A percentile compares a stretch with the other conserved stretches of the same genome.
Evolutionary conservation across 1,140 invertebrate species (phyloP).

Genomic region (Campoletis sonorensis): DNA sequence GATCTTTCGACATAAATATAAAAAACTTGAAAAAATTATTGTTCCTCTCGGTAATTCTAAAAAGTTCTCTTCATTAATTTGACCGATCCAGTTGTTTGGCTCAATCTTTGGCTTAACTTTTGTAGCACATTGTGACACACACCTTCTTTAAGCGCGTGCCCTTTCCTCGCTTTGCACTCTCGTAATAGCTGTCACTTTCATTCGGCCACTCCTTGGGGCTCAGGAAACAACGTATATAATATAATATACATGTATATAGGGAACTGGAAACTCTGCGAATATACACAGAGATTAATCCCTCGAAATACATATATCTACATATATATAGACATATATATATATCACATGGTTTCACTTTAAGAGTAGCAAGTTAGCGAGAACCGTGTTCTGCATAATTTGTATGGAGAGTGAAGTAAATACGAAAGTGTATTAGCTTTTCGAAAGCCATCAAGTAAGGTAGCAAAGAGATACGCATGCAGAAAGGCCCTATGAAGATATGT

Average conservation of each 20-base stretch:
- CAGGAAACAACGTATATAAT: slow-evolving; percentile 1
- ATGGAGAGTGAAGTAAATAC: not conserved
- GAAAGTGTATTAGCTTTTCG: slow-evolving; percentile 20
- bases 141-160: not conserved
- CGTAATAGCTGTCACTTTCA: slow-evolving; percentile 17
- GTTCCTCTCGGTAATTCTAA: too few relatives aligned
- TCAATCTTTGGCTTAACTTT: not conserved
- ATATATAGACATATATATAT: not conserved
- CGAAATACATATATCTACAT: too few relatives aligned
- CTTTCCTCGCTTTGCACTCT: slow-evolving; percentile 7
- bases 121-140: not conserved
- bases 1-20: too few relatives aligned
- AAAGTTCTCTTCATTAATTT: not conserved
- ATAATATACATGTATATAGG: not conserved
- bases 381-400: slow-evolving; percentile 6
- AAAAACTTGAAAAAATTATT: not conserved
- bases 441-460: not conserved
- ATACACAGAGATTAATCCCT: too few relatives aligned
- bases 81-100: not conserved
- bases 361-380: not conserved
- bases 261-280: too few relatives aligned
- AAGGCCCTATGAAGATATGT: not conserved
- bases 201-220: slow-evolving; percentile 14
- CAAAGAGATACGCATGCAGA: not conserved
- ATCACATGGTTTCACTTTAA: not conserved